phyloP scores from a whole-genome alignment of 2,797 vertebrate genomes.

The Arrhamphus sclerolepis region DNA sequence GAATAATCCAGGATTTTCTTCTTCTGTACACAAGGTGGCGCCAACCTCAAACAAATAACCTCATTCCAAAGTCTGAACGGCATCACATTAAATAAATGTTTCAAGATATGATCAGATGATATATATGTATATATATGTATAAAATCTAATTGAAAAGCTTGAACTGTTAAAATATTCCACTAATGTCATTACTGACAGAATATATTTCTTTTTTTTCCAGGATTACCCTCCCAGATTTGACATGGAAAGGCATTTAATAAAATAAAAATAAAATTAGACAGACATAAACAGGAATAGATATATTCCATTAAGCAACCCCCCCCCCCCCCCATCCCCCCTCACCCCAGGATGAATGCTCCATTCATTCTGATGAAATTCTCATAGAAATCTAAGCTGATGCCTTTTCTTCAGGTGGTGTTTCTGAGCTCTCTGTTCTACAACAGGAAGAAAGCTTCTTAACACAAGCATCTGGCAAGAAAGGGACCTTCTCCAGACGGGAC shows the following conservation, averaged over 20 bases:
- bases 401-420: slow-evolving; percentile 17
- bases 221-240: rapidly evolving
- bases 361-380: background rate
- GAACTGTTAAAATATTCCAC: background rate
- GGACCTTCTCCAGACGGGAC: slow-evolving; percentile 76
- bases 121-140: no score
- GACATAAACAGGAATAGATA: no score
- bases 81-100: no score
- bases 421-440: slow-evolving; percentile 4
- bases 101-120: background rate
- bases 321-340: no score
- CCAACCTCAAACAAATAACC: slow-evolving; percentile 43
- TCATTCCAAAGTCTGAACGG: background rate
- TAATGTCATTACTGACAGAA: background rate
- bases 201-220: rapidly evolving
- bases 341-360: background rate
- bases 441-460: slow-evolving; percentile 48
- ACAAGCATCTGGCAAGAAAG: slow-evolving; percentile 65
- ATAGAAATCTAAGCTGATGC: slow-evolving; percentile 12
- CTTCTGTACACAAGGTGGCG: slow-evolving; percentile 70
- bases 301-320: no score
- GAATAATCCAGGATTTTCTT: no score
- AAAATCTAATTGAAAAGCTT: background rate
- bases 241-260: no score
- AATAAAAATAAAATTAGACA: no score